Percentiles rank a stretch among this genome's conserved stretches.
Evolutionary conservation across 2,888 invertebrate species (phyloP).

Genomic region (Apodemia hepburni): DNA sequence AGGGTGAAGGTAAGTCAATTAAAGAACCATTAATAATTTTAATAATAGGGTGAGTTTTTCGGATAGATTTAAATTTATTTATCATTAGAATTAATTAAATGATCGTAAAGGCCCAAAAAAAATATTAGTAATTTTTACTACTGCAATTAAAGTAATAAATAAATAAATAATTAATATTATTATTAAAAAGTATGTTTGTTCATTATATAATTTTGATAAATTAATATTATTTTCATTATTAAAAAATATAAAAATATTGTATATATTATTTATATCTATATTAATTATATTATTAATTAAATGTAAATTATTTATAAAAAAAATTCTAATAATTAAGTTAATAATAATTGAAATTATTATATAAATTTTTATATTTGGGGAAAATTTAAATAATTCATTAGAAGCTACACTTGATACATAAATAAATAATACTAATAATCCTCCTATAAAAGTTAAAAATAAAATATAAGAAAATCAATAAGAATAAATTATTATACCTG

Average conservation of each 20-base stretch:
- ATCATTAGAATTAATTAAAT: slow-evolving; percentile 59
- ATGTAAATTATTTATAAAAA: slow-evolving; percentile 43
- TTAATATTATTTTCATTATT: slow-evolving; percentile 64
- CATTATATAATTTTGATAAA: slow-evolving; percentile 77
- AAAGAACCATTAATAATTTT: slow-evolving; percentile 81
- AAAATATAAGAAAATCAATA: slow-evolving; percentile 76
- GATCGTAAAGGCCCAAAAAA: slow-evolving; percentile 63
- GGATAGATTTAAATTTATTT: slow-evolving; percentile 54
- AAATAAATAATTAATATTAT: slow-evolving; percentile 79
- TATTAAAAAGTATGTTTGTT: slow-evolving; percentile 69
- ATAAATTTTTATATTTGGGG: slow-evolving; percentile 41
- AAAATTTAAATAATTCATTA: slow-evolving; percentile 78
- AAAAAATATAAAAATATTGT: slow-evolving; percentile 60
- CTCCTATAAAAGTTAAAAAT: slow-evolving; percentile 82
- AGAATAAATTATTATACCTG: slow-evolving; percentile 67
- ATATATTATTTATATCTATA: slow-evolving; percentile 39
- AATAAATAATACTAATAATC: slow-evolving; percentile 83
- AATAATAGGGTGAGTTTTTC: slow-evolving; percentile 66
- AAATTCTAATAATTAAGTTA: slow-evolving; percentile 29
- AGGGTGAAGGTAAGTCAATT: too few relatives aligned
- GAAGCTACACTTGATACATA: slow-evolving; percentile 78
- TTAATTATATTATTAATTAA: slow-evolving; percentile 51
- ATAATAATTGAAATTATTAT: slow-evolving; percentile 39
- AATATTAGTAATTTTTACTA: slow-evolving; percentile 80
- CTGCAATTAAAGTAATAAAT: slow-evolving; percentile 79